Evolutionary conservation across 92 coral and sea anemone species (phyloP), one percentile per base, ranked within the genome.

Genomic region (Blastomussa wellsi): DNA sequence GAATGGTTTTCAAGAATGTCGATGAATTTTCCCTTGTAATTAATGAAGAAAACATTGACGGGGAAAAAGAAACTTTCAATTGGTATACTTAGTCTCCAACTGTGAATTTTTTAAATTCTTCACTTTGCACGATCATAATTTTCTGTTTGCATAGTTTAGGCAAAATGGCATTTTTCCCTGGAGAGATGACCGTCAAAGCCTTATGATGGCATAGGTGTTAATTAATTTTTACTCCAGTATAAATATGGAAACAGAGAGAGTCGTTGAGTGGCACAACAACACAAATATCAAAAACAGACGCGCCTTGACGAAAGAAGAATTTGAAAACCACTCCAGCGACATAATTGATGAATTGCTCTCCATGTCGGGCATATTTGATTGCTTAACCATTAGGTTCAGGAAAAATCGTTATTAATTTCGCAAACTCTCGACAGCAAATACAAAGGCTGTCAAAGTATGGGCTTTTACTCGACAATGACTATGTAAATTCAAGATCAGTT

Each of bases 1-100:
- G 89, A 91, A 42, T 91, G 91, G 76, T 72, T 87, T 83, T 65
- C 86, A 24, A 62, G 77, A 73, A 68, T 87, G 59, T 74, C 35
- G 12, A 6, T 20, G 44, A 53, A 55, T 52, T 20, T 62, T 62
- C 33, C 0, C 22, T 62, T 55, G 24, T 39, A 41, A 14, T 26
- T 39, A 41, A 14, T 26, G 66, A 28, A 79, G 55, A 55, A 74
- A 42, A 37, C 28, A 79, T 42, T 19, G 0, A 12, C 39, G 60
- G 52, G 29, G 67, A 19, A 44, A 62, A 24, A 13, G 47, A 89
- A 59, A 79, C 31, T 53, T 55, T 9, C 79, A 82, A 39, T 62
- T 42, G 57, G 80, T 53, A 17, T 52, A 44, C 31, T 31, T 57
- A 59, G 59, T n/a, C 81, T 64, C 84, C 84, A 32, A 65, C 88